Evolutionary conservation across 2,113 vertebrate species (phyloP), one percentile per base, ranked within the genome.

Genomic region (Apus apus): DNA sequence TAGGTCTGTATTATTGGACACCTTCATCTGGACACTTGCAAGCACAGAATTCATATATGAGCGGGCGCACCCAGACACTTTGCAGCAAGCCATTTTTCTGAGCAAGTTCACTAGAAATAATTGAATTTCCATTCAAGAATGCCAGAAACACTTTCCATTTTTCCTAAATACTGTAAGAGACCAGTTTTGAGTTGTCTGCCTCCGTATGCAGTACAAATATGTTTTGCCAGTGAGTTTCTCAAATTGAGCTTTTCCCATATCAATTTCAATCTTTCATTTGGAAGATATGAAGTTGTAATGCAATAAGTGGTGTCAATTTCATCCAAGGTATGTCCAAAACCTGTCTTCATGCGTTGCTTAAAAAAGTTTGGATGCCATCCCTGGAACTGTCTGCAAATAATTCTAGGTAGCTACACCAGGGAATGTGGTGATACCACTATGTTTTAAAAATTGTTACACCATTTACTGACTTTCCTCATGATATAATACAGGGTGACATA

Each of bases 101-200:
- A 84, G 30, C 29, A 85, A 61, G 6, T 23, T 92, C 82, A 65
- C n/a, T 78, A 71, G 51, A 73, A 94, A 70, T 85, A 6, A 82
- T 88, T 73, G 57, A 76, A 38, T 96, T 96, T 95, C 95, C 94
- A 94, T 93, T 84, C 20, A 83, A 56, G 11, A 21, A 45, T 87
- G 75, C 93, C 95, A 96, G 57, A 90, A 96, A 71, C 26, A 57
- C 62, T 93, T 94, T 86, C 74, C 45, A 72, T 15, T 26, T 88
- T 88, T 94, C 62, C 86, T 87, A 87, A 93, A 72, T 62, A 85
- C 27, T 61, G 13, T 62, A 82, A 65, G 54, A 75, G 43, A 82
- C 7, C 22, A 71, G n/a, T 71, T 89, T 78, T 86, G 65, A 95
- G 32, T 87, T 81, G n/a, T 22, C 43, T 38, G 51, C 46, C 51